These are phyloP conservation scores for Drosophila willistoni DNA, from an alignment of 1,140 invertebrate species.

Conservation along the genomic window DNA sequence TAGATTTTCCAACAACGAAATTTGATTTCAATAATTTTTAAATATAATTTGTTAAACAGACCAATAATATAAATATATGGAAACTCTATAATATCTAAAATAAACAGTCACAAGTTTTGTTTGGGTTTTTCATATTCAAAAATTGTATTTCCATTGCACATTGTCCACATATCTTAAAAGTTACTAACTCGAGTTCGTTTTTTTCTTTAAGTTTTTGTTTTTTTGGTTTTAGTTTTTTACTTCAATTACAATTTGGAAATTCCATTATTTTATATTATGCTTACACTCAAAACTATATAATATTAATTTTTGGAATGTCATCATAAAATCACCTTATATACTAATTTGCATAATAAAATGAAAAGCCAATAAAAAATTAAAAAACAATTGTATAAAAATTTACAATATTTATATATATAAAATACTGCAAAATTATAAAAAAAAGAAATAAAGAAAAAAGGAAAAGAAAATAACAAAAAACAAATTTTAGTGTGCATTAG, in stretches of 20 bases:
- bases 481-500: not conserved
- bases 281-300: conserved; percentile 49
- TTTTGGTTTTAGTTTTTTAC: conserved; percentile 11
- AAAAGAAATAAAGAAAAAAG: not conserved
- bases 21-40: no score
- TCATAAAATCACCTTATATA: conserved; percentile 70
- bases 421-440: not conserved
- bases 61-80: no score
- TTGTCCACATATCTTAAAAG: conserved; percentile 14
- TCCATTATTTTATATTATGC: conserved; percentile 25
- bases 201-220: conserved; percentile 17
- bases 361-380: conserved; percentile 26
- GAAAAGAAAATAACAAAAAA: not conserved
- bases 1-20: no score
- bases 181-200: conserved; percentile 50
- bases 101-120: not conserved
- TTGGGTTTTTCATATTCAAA: not conserved
- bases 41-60: no score
- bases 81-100: not conserved
- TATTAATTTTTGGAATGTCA: conserved; percentile 77
- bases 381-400: conserved; percentile 47
- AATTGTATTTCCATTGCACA: conserved; percentile 14
- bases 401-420: conserved; percentile 45
- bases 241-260: not conserved
- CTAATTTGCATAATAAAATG: conserved; percentile 49